phyloP scores from a whole-genome alignment of 1,140 invertebrate species.

The Chlorops oryzae region DNA sequence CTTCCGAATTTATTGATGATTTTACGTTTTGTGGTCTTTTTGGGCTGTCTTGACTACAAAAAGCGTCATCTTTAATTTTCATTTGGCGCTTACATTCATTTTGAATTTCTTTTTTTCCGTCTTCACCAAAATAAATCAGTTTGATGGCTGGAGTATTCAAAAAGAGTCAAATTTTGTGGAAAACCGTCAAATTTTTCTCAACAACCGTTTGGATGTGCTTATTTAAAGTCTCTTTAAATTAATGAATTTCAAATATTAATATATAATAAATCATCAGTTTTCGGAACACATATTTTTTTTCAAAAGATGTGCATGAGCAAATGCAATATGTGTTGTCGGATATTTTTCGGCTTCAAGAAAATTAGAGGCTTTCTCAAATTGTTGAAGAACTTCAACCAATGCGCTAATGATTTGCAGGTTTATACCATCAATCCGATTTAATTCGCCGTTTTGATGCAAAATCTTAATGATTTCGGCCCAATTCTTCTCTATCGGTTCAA shows the following conservation, averaged over 20 bases:
- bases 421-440: neutral
- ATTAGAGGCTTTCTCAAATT: conserved; percentile 1
- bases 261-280: neutral
- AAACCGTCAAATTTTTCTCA: neutral
- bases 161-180: conserved; percentile 8
- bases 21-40: neutral
- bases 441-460: neutral
- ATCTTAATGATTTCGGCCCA: neutral
- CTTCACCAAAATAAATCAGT: neutral
- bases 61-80: neutral
- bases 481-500: neutral
- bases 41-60: neutral
- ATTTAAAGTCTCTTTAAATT: conserved; percentile 1
- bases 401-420: neutral
- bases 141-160: conserved; percentile 8
- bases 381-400: neutral
- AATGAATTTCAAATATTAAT: too few relatives aligned
- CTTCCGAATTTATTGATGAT: neutral
- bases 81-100: conserved; percentile 1
- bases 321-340: conserved; percentile 1
- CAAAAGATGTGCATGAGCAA: conserved; percentile 2
- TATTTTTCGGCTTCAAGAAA: neutral
- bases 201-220: neutral
- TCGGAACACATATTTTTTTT: neutral
- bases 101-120: neutral